These are phyloP conservation scores for Yasuhikotakia modesta DNA, from an alignment of 2,797 vertebrate species.

Conservation along the genomic window DNA sequence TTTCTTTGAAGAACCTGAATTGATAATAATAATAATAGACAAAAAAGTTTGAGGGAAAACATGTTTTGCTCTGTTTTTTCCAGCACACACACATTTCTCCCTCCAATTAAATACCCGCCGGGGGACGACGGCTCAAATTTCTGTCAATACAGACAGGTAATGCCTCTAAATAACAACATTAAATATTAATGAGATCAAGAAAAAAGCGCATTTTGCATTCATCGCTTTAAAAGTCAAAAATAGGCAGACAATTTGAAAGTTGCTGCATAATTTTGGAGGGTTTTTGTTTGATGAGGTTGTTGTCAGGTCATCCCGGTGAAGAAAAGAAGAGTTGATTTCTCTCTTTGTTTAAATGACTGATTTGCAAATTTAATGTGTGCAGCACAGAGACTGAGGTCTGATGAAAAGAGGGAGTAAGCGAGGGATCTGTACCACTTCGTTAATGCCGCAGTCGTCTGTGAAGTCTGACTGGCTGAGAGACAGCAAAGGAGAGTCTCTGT, in stretches of 20 bases:
- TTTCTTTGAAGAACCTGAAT: conserved; percentile 61
- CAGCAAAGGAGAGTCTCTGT: conserved; percentile 70
- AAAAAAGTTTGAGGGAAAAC: conserved; percentile 43
- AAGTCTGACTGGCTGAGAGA: conserved; percentile 68
- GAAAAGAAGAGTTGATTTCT: conserved; percentile 30
- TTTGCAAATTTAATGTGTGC: conserved; percentile 42
- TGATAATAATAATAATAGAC: conserved; percentile 69
- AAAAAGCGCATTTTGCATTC: conserved; percentile 64
- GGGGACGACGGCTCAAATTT: conserved; percentile 75
- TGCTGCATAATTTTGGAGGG: conserved; percentile 63
- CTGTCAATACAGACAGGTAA: conserved; percentile 79
- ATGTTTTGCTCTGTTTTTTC: conserved; percentile 32
- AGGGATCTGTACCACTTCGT: conserved; percentile 48
- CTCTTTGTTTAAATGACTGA: conserved; percentile 24
- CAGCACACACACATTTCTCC: conserved; percentile 53
- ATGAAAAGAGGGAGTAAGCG: conserved; percentile 18
- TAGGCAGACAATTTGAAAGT: conserved; percentile 31
- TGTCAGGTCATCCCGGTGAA: conserved; percentile 40
- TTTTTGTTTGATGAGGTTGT: conserved; percentile 62
- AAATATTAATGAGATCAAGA: conserved; percentile 75
- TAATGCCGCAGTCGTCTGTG: conserved; percentile 55
- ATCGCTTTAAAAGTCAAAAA: conserved; percentile 34
- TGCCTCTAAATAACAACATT: conserved; percentile 77
- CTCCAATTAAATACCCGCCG: conserved; percentile 76
- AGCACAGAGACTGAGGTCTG: background rate